phyloP scores from a whole-genome alignment of 2,113 vertebrate genomes.

The Sinocyclocheilus grahami region DNA sequence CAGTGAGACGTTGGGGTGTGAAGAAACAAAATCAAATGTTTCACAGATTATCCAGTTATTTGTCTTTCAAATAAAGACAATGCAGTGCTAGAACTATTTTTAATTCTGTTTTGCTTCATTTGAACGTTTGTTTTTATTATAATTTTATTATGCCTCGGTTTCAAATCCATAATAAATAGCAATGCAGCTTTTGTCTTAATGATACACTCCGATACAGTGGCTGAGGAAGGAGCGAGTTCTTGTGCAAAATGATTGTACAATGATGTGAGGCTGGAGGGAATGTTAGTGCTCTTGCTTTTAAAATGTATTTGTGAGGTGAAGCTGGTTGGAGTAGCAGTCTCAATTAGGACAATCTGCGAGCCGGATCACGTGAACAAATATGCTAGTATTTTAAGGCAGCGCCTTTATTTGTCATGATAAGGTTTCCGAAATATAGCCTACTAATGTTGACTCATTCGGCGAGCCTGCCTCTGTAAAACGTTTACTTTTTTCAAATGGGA shows the following conservation, averaged over 20 bases:
- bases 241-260: conserved; percentile 30
- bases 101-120: not conserved
- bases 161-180: not conserved
- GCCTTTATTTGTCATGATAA: conserved; percentile 94
- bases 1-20: no score
- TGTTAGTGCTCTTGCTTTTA: conserved; percentile 71
- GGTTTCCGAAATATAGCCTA: conserved; percentile 81
- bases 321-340: conserved; percentile 81
- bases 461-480: conserved; percentile 67
- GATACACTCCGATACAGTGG: not conserved
- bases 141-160: not conserved
- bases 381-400: conserved; percentile 93
- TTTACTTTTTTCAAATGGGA: conserved; percentile 70
- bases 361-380: conserved; percentile 96
- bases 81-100: not conserved
- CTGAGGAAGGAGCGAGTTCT: not conserved
- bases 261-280: conserved; percentile 5
- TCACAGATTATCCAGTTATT: not conserved
- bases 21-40: not conserved
- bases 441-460: conserved; percentile 80
- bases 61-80: not conserved
- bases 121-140: not conserved
- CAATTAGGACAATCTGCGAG: conserved; percentile 82
- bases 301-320: conserved; percentile 77
- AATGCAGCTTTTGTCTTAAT: not conserved